Evolutionary conservation across 1,140 invertebrate species (phyloP).

Genomic region (Ips nitidus): DNA sequence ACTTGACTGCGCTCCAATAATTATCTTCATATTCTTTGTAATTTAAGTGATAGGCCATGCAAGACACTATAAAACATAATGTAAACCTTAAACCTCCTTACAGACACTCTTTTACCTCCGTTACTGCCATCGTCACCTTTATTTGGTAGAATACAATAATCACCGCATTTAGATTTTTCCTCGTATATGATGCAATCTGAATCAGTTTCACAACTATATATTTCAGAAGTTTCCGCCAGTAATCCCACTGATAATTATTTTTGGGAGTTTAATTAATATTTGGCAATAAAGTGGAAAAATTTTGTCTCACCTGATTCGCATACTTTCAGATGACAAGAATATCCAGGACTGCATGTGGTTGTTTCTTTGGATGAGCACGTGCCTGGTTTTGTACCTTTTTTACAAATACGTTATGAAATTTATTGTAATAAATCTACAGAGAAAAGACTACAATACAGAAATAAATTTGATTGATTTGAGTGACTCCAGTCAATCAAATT

Average conservation of each 20-base stretch:
- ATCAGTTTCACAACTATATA: slow-evolving; percentile 7
- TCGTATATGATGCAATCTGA: slow-evolving; percentile 9
- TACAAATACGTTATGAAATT: too few relatives aligned
- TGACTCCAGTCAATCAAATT: too few relatives aligned
- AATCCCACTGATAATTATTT: too few relatives aligned
- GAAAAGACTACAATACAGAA: too few relatives aligned
- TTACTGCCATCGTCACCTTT: slow-evolving; percentile 7
- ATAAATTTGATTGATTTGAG: too few relatives aligned
- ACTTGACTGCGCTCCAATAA: slow-evolving; percentile 38
- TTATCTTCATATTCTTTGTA: slow-evolving; percentile 19
- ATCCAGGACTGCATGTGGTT: slow-evolving; percentile 14
- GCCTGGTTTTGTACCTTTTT: too few relatives aligned
- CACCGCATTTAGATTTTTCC: slow-evolving; percentile 7
- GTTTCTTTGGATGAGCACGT: neutral
- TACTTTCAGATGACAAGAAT: slow-evolving; percentile 17
- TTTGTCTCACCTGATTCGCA: neutral
- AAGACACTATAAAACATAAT: slow-evolving; percentile 18
- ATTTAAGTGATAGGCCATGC: slow-evolving; percentile 39
- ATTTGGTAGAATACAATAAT: slow-evolving; percentile 22
- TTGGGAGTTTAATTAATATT: neutral
- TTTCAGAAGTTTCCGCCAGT: neutral
- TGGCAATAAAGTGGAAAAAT: neutral
- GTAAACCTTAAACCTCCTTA: neutral
- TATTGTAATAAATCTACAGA: too few relatives aligned
- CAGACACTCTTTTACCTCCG: neutral